Conservation (phyloP, 2,888 invertebrate species). For the Crematogaster levior region DNA sequence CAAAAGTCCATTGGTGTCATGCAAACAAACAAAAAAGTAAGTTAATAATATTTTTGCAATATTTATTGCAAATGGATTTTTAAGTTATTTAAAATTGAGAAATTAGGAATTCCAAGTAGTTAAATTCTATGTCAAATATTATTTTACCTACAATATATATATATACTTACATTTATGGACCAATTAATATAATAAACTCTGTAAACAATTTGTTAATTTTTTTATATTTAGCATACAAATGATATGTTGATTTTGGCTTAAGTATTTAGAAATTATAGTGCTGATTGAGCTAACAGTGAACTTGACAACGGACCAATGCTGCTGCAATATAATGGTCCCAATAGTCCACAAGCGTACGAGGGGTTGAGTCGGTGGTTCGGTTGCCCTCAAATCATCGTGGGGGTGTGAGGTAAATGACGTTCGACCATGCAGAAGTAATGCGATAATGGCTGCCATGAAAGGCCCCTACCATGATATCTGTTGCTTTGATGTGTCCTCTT, state of each 20-base stretch:
- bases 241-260: background rate
- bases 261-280: constrained; percentile 11
- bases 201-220: background rate
- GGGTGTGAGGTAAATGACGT: constrained; percentile 83
- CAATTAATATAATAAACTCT: background rate
- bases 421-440: constrained; percentile 83
- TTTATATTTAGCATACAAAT: background rate
- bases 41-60: too few relatives aligned
- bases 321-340: constrained; percentile 74
- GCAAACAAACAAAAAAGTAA: too few relatives aligned
- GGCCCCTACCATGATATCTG: constrained; percentile 79
- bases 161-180: background rate
- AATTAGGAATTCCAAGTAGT: background rate
- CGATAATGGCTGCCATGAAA: constrained; percentile 83
- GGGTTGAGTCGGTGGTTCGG: constrained; percentile 76
- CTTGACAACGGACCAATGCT: constrained; percentile 60
- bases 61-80: background rate
- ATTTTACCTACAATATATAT: background rate
- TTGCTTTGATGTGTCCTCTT: constrained; percentile 80
- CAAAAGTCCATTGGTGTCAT: too few relatives aligned
- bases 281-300: constrained; percentile 47
- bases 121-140: background rate
- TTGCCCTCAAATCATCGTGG: constrained; percentile 84
- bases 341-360: constrained; percentile 64
- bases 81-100: background rate